Evolutionary conservation across 2,888 invertebrate genomes (phyloP).

Genomic region (Cataglyphis albicans): DNA sequence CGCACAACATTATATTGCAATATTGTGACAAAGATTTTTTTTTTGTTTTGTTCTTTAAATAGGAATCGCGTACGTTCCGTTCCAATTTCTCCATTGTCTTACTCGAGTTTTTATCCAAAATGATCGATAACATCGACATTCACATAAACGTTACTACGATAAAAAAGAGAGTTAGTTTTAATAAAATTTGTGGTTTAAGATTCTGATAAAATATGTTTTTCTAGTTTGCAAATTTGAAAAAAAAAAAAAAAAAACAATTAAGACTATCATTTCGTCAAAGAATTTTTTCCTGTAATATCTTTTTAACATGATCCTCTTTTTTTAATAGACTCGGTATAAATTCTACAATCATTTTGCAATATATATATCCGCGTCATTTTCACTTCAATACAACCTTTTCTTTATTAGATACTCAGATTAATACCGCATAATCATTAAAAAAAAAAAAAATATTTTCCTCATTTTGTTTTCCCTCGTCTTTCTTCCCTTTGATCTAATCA

Average conservation of each 20-base stretch:
- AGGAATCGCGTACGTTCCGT: slow-evolving; percentile 7
- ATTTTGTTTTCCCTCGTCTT: neutral
- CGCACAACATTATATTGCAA: neutral
- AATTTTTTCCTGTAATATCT: neutral
- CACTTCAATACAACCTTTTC: neutral
- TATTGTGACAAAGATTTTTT: neutral
- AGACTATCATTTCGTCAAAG: neutral
- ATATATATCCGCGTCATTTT: neutral
- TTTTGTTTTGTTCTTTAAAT: neutral
- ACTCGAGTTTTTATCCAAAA: slow-evolving; percentile 13
- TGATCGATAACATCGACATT: slow-evolving; percentile 38
- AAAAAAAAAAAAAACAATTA: neutral
- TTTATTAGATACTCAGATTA: neutral
- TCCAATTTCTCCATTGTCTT: slow-evolving; percentile 31
- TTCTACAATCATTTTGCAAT: neutral
- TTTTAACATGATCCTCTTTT: neutral
- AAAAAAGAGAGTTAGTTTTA: neutral
- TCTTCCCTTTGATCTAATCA: slow-evolving; percentile 12
- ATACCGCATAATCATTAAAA: neutral
- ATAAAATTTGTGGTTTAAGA: neutral
- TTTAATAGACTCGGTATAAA: neutral
- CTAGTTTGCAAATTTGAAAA: neutral
- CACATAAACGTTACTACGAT: slow-evolving; percentile 3
- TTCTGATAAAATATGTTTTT: neutral
- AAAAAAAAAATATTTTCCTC: neutral